A percentile compares a stretch with the other conserved stretches of the same genome.
Evolutionary conservation across 2,113 vertebrate genomes (phyloP).

Genomic region (Psephotus haematonotus): DNA sequence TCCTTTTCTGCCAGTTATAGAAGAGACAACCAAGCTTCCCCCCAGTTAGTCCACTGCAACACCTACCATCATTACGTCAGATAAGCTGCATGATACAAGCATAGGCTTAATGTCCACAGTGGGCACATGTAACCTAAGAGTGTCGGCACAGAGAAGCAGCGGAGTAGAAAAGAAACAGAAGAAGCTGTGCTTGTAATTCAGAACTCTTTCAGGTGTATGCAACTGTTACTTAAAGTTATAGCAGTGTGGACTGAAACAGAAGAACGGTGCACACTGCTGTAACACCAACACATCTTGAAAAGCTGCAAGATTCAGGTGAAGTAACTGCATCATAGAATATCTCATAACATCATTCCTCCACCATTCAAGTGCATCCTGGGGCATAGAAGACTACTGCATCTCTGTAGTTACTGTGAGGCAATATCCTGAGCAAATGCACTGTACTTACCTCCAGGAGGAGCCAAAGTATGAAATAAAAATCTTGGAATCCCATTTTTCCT

Average conservation of each 20-base stretch:
- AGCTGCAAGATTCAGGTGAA: neutral
- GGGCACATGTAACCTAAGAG: neutral
- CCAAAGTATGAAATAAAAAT: neutral
- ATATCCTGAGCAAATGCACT: neutral
- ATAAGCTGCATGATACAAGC: neutral
- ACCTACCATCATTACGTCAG: constrained; percentile 20
- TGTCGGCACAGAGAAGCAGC: rapidly evolving
- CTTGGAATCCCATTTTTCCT: neutral
- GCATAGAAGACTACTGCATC: neutral
- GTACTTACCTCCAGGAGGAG: constrained; percentile 31
- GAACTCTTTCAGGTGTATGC: neutral
- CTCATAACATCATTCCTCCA: neutral
- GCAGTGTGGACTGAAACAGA: neutral
- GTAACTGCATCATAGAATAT: neutral
- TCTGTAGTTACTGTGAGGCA: rapidly evolving
- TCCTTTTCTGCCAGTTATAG: neutral
- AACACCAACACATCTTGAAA: neutral
- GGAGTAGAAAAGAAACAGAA: neutral
- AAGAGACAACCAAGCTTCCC: neutral
- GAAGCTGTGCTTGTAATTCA: neutral
- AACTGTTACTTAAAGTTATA: neutral
- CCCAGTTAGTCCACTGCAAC: neutral
- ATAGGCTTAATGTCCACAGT: neutral
- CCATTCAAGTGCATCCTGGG: rapidly evolving
- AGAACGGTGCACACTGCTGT: rapidly evolving